Base-by-base conservation (phyloP, 2,888 invertebrate species). In the Pachliopta kotzebuea region DNA sequence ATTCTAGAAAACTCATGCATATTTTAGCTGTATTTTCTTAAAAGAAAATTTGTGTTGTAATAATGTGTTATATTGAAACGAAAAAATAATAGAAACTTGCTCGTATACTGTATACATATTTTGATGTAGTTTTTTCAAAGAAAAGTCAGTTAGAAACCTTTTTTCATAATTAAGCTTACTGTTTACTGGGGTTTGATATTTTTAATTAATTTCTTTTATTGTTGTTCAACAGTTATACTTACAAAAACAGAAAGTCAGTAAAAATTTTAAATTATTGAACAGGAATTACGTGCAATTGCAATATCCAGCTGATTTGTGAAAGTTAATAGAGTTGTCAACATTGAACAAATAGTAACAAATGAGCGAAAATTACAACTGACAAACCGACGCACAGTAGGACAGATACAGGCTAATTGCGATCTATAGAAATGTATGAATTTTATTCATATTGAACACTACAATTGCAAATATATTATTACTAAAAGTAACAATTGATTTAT, bases 291-390 rank as follows among this genome's bases (percentile, higher is more conserved):
- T 14, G 11, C 18, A 6, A n/a, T 0, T n/a, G 45, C n/a, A n/a
- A 18, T 6, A 45, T 18, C n/a, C 45, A 6, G n/a, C 8, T 45
- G 45, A 60, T 45, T 26, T 24, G 23, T 23, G 20, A 42, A 23
- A 56, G 56, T 50, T 56, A 62, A 56, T 62, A n/a, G 56, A 49
- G 50, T 50, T 56, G 56, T 56, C 62, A 62, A 50, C 56, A 24
- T 50, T 62, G 49, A 50, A 56, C 50, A 62, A 56, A 56, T 62
- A 29, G 49, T 23, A 50, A 49, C 56, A 55, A 62, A 62, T 56
- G 50, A 31, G 49, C 23, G 50, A 21, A 56, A 62, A 56, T 56
- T 56, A 29, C 62, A 62, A 56, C 45, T 11, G 29, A 61, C 62
- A 62, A 62, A 56, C 54, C 23, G 53, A 54, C 54, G n/a, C 37